A percentile compares a stretch with the other conserved stretches of the same genome.
Conservation (phyloP, 2,888 invertebrate genomes). For the Oligia fasciuncula region DNA sequence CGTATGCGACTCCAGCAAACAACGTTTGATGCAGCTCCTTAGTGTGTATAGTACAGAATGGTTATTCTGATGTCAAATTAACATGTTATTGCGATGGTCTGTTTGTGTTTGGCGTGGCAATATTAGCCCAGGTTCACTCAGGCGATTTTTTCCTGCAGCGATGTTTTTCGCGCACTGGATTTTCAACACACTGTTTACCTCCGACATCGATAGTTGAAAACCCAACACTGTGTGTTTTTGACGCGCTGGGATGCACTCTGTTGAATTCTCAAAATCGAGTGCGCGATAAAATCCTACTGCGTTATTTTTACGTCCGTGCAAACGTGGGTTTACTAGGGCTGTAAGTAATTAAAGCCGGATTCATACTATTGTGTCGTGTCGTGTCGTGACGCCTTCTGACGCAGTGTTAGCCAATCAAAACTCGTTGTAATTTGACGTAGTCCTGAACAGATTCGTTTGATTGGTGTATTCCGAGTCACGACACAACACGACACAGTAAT, state of each 20-base stretch:
- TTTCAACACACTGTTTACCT: too few species aligned
- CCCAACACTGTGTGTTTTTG: neutral
- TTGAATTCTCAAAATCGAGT: neutral
- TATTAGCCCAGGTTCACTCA: neutral
- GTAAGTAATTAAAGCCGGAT: slow-evolving; percentile 29
- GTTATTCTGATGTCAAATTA: slow-evolving; percentile 19
- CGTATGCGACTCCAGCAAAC: slow-evolving; percentile 16
- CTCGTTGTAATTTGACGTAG: too few species aligned
- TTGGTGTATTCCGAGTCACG: too few species aligned
- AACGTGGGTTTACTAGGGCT: neutral
- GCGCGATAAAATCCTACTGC: neutral
- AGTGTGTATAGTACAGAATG: neutral
- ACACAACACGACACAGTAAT: too few species aligned
- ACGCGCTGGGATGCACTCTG: neutral
- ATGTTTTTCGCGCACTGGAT: too few species aligned
- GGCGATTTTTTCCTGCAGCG: neutral
- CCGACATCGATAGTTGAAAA: neutral
- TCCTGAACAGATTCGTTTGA: too few species aligned
- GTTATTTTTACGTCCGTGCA: neutral
- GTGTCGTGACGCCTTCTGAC: too few species aligned
- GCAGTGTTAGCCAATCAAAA: too few species aligned
- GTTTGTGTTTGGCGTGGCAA: slow-evolving; percentile 15
- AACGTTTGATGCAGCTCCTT: slow-evolving; percentile 22
- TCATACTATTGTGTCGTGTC: too few species aligned
- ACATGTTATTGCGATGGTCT: slow-evolving; percentile 1